Evolutionary conservation across 2,888 invertebrate species (phyloP).

Genomic region (Drosophila greeni): DNA sequence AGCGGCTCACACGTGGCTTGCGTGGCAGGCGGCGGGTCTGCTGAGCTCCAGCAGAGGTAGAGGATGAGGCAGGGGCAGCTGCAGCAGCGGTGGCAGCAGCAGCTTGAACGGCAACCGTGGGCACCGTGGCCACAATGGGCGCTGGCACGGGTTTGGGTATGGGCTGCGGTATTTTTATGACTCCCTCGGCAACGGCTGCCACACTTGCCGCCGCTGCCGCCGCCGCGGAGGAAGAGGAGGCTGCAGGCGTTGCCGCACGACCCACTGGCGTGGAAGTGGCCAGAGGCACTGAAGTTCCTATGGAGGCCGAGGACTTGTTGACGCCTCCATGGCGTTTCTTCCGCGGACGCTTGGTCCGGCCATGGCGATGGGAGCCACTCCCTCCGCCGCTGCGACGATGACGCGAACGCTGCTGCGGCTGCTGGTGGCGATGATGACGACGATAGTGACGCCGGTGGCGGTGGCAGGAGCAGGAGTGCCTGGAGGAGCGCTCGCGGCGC

Average conservation of each 20-base stretch:
- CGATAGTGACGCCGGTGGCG: slow-evolving; percentile 12
- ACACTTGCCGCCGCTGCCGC: neutral
- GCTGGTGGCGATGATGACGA: slow-evolving; percentile 7
- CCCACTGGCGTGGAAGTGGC: too few species aligned
- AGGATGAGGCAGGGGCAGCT: too few species aligned
- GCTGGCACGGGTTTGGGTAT: slow-evolving; percentile 6
- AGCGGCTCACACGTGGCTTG: neutral
- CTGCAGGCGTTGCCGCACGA: too few species aligned
- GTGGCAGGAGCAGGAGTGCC: slow-evolving; percentile 11
- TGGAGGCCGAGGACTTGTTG: too few species aligned
- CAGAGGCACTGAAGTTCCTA: too few species aligned
- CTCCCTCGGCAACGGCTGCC: neutral
- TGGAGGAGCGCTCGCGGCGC: neutral
- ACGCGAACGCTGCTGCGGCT: neutral
- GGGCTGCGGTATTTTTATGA: slow-evolving; percentile 12
- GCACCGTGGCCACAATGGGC: neutral
- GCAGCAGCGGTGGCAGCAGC: neutral
- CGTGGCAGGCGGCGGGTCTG: neutral
- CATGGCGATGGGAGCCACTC: neutral
- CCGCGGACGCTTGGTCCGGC: neutral
- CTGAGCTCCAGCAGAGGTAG: too few species aligned
- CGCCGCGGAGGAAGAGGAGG: too few species aligned
- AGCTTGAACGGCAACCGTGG: neutral
- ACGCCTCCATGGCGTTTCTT: neutral
- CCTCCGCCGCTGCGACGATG: neutral